Percentiles rank a stretch among this genome's conserved stretches.
Evolutionary conservation across 2,113 vertebrate species (phyloP).

Genomic region (Gyps fulvus): DNA sequence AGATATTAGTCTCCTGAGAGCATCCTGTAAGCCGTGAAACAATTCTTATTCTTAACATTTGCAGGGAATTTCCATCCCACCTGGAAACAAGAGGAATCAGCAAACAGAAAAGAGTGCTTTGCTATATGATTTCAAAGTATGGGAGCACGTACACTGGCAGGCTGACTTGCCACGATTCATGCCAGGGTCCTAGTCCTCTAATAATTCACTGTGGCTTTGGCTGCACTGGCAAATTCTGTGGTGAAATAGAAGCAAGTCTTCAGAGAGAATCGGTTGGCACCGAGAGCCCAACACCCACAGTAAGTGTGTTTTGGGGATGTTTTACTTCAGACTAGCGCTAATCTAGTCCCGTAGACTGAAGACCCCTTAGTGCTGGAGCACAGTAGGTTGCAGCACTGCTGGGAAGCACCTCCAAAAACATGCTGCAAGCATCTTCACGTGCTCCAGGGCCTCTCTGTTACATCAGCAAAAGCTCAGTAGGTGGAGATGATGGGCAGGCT

Average conservation of each 20-base stretch:
- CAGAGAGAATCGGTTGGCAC: not conserved
- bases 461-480: not conserved
- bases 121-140: not conserved
- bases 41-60: not conserved
- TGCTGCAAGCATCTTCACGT: not conserved
- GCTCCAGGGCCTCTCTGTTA: not conserved
- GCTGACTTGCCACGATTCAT: not conserved
- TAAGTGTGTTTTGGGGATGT: not conserved
- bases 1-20: not conserved
- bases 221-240: not conserved
- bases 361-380: not conserved
- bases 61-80: not conserved
- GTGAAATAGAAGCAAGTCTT: not conserved
- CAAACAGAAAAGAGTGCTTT: not conserved
- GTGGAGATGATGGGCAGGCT: not conserved
- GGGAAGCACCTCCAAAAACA: not conserved
- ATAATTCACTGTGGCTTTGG: not conserved
- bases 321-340: not conserved
- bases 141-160: not conserved
- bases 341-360: not conserved
- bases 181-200: not conserved
- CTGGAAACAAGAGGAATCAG: not conserved
- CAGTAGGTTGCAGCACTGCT: not conserved
- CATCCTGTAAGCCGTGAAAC: not conserved
- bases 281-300: not conserved